A percentile compares a stretch with the other conserved stretches of the same genome.
Conservation (phyloP, 2,113 vertebrate genomes). For the Callorhinus ursinus region DNA sequence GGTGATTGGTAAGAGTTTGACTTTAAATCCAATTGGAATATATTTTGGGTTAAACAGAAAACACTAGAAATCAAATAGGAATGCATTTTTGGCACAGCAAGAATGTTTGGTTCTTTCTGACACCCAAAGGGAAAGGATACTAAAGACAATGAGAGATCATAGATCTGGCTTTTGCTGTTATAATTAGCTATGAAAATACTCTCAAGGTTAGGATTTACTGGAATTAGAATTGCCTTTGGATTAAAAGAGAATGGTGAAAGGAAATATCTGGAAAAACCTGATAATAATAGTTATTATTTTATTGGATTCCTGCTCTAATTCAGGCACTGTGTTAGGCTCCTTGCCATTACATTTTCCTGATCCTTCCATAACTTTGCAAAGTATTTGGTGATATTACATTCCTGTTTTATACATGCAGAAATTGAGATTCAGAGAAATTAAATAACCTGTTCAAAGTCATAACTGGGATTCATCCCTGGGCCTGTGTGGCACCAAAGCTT, state of each 20-base stretch:
- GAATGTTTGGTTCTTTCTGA: slow-evolving; percentile 47
- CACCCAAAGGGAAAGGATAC: background rate
- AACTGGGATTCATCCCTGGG: background rate
- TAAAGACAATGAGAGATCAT: background rate
- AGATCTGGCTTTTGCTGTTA: slow-evolving; percentile 48
- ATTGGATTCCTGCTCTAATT: background rate
- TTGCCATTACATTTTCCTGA: slow-evolving; percentile 43
- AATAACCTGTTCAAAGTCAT: background rate
- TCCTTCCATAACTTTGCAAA: background rate
- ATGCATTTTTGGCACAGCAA: slow-evolving; percentile 27
- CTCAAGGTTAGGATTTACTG: slow-evolving; percentile 23
- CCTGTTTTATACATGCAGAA: slow-evolving; percentile 32
- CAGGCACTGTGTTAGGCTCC: background rate
- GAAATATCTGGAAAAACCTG: background rate
- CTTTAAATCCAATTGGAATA: background rate
- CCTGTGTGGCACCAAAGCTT: background rate
- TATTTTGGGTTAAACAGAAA: slow-evolving; percentile 41
- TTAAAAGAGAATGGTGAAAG: slow-evolving; percentile 33
- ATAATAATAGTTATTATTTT: background rate
- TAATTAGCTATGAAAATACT: slow-evolving; percentile 36
- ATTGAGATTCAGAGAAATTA: slow-evolving; percentile 19
- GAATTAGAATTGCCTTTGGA: slow-evolving; percentile 45
- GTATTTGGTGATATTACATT: slow-evolving; percentile 11
- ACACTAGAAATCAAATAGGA: slow-evolving; percentile 37
- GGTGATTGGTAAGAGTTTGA: slow-evolving; percentile 30